phyloP scores from a whole-genome alignment of 2,113 vertebrate genomes.

The Lepisosteus oculatus region DNA sequence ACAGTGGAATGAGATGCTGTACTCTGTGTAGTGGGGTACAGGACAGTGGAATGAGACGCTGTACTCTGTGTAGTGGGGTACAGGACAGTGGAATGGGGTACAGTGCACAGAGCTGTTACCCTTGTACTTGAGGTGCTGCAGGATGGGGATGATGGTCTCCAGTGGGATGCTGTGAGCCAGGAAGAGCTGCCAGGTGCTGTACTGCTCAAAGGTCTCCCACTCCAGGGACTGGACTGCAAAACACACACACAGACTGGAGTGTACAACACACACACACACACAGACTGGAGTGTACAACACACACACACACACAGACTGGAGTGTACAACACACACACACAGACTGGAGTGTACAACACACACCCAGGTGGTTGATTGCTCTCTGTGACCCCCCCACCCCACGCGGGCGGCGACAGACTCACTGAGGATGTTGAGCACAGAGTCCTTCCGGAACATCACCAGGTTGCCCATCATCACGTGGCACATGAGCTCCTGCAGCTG shows the following conservation, averaged over 20 bases:
- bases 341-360: not conserved
- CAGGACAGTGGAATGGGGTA: not conserved
- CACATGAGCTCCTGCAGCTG: constrained; percentile 96
- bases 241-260: not conserved
- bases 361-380: not conserved
- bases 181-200: constrained; percentile 96
- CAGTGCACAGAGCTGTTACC: constrained; percentile 53
- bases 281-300: not conserved
- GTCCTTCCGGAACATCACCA: constrained; percentile 96
- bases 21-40: too few species aligned
- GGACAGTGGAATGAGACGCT: not conserved
- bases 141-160: constrained; percentile 91
- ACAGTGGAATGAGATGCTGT: too few species aligned
- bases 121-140: constrained; percentile 95
- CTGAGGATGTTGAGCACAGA: constrained; percentile 95
- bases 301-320: constrained; percentile 10
- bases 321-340: not conserved
- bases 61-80: not conserved
- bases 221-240: constrained; percentile 87
- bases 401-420: constrained; percentile 56
- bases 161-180: constrained; percentile 88
- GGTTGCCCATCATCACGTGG: constrained; percentile 95
- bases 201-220: constrained; percentile 97
- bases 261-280: constrained; percentile 10
- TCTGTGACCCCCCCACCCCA: too few species aligned